phyloP scores from a whole-genome alignment of 64 coral and sea anemone species.

The Exaiptasia diaphana region DNA sequence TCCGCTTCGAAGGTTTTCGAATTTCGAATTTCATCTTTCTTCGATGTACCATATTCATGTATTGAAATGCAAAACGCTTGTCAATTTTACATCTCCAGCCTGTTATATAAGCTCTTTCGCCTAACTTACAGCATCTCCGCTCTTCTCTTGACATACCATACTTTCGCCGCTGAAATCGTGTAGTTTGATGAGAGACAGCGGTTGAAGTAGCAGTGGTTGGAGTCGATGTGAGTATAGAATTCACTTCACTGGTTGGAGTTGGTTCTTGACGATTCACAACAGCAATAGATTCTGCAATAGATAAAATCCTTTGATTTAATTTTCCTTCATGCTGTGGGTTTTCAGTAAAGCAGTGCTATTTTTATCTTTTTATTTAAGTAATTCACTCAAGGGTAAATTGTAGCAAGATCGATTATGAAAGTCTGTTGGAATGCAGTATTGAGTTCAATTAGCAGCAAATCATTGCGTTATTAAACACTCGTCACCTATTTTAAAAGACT shows the following conservation, averaged over 20 bases:
- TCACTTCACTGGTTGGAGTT: background rate
- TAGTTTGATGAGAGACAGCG: background rate
- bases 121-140: constrained; percentile 7
- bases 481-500: too few species aligned
- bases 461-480: too few species aligned
- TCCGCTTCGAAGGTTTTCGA: constrained; percentile 14
- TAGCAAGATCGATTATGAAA: too few species aligned
- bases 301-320: background rate
- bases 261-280: too few species aligned
- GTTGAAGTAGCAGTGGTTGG: background rate
- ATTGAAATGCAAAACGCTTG: background rate
- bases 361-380: too few species aligned
- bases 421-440: too few species aligned
- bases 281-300: too few species aligned
- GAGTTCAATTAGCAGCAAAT: too few species aligned
- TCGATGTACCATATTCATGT: constrained; percentile 7
- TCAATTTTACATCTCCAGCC: background rate
- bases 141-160: background rate
- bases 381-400: too few species aligned
- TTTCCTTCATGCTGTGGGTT: too few species aligned
- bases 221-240: background rate
- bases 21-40: constrained; percentile 15
- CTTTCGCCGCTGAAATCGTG: background rate
- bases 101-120: background rate
- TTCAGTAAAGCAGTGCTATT: too few species aligned